A percentile compares a stretch with the other conserved stretches of the same genome.
These are phyloP conservation scores for Apostichopus japonicus DNA, from an alignment of 35 echinoderm and acorn worm species.

Conservation along the genomic window DNA sequence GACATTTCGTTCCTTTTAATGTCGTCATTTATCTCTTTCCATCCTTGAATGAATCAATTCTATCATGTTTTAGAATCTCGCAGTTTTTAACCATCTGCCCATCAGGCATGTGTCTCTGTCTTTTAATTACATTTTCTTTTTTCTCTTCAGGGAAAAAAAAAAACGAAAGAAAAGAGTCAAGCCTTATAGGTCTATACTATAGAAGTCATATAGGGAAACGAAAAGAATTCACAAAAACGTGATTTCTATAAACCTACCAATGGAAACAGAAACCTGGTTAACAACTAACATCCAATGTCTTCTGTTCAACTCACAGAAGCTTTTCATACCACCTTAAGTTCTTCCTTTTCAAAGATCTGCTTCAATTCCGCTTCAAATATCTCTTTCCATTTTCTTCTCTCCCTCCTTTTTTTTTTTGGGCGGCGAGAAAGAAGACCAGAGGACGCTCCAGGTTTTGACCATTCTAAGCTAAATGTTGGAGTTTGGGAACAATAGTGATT, in stretches of 20 bases:
- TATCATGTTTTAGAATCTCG: neutral
- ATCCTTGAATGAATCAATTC: neutral
- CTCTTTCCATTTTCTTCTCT: neutral
- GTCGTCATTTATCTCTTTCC: neutral
- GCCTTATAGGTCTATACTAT: slow-evolving; percentile 18
- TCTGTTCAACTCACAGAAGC: too few relatives aligned
- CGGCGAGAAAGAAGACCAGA: neutral
- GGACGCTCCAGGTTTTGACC: neutral
- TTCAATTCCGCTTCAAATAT: slow-evolving; percentile 12
- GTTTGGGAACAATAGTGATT: slow-evolving; percentile 12
- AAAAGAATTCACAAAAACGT: too few relatives aligned
- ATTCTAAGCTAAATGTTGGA: slow-evolving; percentile 46
- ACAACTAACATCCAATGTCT: neutral
- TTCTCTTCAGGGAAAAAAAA: neutral
- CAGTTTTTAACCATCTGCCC: neutral
- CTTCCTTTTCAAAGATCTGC: slow-evolving; percentile 8
- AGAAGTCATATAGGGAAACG: neutral
- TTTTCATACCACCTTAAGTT: too few relatives aligned
- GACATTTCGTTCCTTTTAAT: neutral
- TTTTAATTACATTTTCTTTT: neutral
- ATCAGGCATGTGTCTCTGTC: neutral
- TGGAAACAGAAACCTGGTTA: slow-evolving; percentile 36
- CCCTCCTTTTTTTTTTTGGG: too few relatives aligned
- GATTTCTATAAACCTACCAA: neutral
- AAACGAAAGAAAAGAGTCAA: neutral